Evolutionary conservation across 2,797 vertebrate species (phyloP).

Genomic region (Babyrousa celebensis): DNA sequence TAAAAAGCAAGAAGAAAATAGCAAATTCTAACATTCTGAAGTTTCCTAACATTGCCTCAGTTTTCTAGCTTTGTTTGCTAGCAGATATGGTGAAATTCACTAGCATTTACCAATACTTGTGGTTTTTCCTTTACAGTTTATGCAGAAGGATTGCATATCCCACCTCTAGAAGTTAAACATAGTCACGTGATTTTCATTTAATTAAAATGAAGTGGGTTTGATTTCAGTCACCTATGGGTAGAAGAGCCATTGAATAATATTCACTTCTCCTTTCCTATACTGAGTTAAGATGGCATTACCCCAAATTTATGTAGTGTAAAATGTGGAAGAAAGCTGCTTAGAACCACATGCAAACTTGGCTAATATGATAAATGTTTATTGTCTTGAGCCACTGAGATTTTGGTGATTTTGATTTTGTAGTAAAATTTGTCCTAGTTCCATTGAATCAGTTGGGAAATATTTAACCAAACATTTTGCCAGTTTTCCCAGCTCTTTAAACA

Average conservation of each 20-base stretch:
- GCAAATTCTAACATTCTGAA: background rate
- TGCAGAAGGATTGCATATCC: background rate
- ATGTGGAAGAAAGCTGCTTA: background rate
- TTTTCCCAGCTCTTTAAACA: background rate
- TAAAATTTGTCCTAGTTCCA: background rate
- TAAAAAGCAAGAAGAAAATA: constrained; percentile 18
- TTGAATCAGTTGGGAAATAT: background rate
- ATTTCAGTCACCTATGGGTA: background rate
- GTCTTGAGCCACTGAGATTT: background rate
- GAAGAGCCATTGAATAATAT: background rate
- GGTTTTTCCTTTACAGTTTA: background rate
- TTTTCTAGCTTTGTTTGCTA: background rate
- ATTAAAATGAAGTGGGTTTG: background rate
- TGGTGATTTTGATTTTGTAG: background rate
- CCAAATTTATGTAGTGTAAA: background rate
- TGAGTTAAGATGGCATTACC: background rate
- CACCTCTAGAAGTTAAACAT: background rate
- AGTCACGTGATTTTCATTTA: background rate
- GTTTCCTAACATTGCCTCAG: background rate
- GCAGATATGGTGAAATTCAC: background rate
- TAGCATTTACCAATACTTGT: background rate
- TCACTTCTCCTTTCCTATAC: background rate
- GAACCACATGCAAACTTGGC: background rate
- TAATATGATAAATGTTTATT: background rate
- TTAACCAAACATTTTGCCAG: constrained; percentile 10